Percentiles rank a stretch among this genome's conserved stretches.
phyloP scores from a whole-genome alignment of 2,113 vertebrate genomes.

The Anser cygnoides region DNA sequence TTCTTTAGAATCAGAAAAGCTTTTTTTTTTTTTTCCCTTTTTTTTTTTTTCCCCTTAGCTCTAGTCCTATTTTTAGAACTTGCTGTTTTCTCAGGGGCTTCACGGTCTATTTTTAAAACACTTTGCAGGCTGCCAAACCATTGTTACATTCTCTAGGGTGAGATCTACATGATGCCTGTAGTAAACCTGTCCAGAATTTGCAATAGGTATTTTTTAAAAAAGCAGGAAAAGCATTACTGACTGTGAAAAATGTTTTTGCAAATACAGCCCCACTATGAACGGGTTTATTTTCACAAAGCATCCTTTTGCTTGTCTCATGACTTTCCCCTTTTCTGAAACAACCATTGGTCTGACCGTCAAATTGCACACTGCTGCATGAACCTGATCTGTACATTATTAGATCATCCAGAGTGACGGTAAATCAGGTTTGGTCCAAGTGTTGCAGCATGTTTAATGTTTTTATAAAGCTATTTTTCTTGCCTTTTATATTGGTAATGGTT shows the following conservation, averaged over 20 bases:
- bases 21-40: neutral
- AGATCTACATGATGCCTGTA: neutral
- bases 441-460: neutral
- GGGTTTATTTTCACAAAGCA: neutral
- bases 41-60: neutral
- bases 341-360: neutral
- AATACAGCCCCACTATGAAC: neutral
- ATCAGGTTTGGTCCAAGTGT: constrained; percentile 24
- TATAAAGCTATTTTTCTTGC: neutral
- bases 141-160: constrained; percentile 44
- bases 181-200: neutral
- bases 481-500: neutral
- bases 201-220: neutral
- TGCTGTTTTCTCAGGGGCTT: constrained; percentile 56
- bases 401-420: constrained; percentile 50
- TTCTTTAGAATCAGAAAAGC: constrained; percentile 31
- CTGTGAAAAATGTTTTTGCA: neutral
- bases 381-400: constrained; percentile 58
- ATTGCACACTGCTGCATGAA: constrained; percentile 62
- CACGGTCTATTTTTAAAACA: constrained; percentile 65
- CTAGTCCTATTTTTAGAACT: constrained; percentile 62
- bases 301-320: neutral
- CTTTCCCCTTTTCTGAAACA: constrained; percentile 39
- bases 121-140: constrained; percentile 52
- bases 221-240: neutral